Conservation (phyloP, 2,113 vertebrate species). For the Epinephelus fuscoguttatus region DNA sequence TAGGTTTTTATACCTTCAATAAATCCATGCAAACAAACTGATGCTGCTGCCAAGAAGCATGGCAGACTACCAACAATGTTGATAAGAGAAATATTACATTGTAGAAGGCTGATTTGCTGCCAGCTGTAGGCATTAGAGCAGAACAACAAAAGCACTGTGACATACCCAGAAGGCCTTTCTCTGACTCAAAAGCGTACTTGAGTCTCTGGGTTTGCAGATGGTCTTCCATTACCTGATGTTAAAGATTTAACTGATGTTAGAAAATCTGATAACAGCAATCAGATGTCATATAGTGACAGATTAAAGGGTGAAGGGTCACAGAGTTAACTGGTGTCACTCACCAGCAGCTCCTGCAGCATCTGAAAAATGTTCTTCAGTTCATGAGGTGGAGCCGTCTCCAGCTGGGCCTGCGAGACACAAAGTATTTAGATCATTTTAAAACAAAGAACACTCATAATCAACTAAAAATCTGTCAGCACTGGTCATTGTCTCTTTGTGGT, state of each 20-base stretch:
- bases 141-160: slow-evolving; percentile 6
- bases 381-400: slow-evolving; percentile 96
- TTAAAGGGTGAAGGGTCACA: background rate
- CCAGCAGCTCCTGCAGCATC: slow-evolving; percentile 95
- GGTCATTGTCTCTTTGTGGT: too few species aligned
- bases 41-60: background rate
- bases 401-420: slow-evolving; percentile 86
- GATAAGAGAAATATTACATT: background rate
- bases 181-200: slow-evolving; percentile 97
- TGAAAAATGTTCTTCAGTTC: slow-evolving; percentile 98
- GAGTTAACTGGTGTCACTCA: slow-evolving; percentile 76
- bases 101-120: background rate
- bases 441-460: background rate
- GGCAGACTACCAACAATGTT: background rate
- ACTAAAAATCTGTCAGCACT: background rate
- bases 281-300: background rate
- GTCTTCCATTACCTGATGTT: slow-evolving; percentile 92
- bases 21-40: background rate
- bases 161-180: slow-evolving; percentile 96
- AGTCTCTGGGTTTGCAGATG: slow-evolving; percentile 94
- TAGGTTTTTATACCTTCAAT: background rate
- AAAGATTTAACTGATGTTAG: background rate
- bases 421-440: background rate
- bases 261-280: background rate
- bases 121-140: background rate